Conservation (phyloP, 2,797 vertebrate species). For the Gastrophryne carolinensis region DNA sequence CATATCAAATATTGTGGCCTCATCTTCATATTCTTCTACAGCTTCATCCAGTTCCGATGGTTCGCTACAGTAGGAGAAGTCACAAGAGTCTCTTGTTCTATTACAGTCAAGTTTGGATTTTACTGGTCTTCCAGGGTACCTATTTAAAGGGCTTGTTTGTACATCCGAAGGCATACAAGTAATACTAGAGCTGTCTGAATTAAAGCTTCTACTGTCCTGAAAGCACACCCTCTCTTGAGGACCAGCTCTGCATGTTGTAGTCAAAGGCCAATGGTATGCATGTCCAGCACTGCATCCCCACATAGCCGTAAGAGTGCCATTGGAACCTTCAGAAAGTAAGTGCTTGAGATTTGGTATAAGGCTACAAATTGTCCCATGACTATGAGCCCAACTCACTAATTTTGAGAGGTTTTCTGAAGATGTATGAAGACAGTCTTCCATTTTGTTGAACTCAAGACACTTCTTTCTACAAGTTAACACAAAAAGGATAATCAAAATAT, state of each 20-base stretch:
- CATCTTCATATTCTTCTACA: slow-evolving; percentile 80
- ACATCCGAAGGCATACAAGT: slow-evolving; percentile 72
- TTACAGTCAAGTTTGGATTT: slow-evolving; percentile 77
- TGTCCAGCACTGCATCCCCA: slow-evolving; percentile 87
- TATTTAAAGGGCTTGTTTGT: slow-evolving; percentile 74
- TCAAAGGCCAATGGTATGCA: slow-evolving; percentile 87
- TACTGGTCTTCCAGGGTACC: slow-evolving; percentile 67
- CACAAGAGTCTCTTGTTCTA: slow-evolving; percentile 77
- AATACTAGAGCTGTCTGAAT: slow-evolving; percentile 77
- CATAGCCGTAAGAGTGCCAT: slow-evolving; percentile 79
- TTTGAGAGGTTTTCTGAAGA: slow-evolving; percentile 86
- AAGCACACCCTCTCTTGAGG: slow-evolving; percentile 79
- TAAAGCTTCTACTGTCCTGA: slow-evolving; percentile 79
- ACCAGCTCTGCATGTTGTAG: slow-evolving; percentile 74
- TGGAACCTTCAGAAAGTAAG: slow-evolving; percentile 77
- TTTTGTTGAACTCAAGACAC: slow-evolving; percentile 62
- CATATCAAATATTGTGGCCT: slow-evolving; percentile 80
- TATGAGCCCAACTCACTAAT: slow-evolving; percentile 91
- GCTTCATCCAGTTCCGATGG: slow-evolving; percentile 79
- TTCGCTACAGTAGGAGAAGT: slow-evolving; percentile 85
- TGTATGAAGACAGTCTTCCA: slow-evolving; percentile 88
- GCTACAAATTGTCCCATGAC: slow-evolving; percentile 89
- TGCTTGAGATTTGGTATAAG: slow-evolving; percentile 88
- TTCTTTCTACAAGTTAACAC: slow-evolving; percentile 57
- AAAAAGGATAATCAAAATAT: background rate